Evolutionary conservation across 1,140 invertebrate species (phyloP), one percentile per base, ranked within the genome.

Genomic region (Atta colombica): DNA sequence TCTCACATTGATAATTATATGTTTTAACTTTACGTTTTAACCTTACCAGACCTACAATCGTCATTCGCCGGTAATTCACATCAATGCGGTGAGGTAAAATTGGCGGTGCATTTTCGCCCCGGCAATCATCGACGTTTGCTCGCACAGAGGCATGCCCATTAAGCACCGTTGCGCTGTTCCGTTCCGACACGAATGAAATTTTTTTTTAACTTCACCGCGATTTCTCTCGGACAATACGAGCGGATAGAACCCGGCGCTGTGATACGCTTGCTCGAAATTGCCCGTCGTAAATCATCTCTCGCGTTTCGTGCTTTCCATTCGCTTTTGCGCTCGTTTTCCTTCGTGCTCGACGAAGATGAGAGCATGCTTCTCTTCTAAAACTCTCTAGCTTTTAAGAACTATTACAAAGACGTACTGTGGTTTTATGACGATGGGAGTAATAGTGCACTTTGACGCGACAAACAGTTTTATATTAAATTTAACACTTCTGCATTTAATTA

Each of bases 241-340:
- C 21, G 49, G 10, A 16, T 55, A 12, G 14, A 77, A 85, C 31
- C 16, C 31, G 35, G 21, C 16, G 49, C 21, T 35, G 61, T 66
- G 35, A 85, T 65, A 66, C 31, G 49, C 45, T 18, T 16, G 28
- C 31, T 85, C 51, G 25, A 58, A 86, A 86, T 86, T 86, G 65
- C 49, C 18, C 28, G 35, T 86, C 85, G 77, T 87, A 85, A 74
- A 80, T 66, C 72, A 82, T 90, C 80, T 69, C 12, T 6, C 72
- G 68, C 68, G 35, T 84, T 89, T 87, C 63, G 45, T 74, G 77
- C 65, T 87, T 81, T 75, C 68, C 61, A 85, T 55, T 74, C 55
- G 51, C 72, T 87, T 85, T 89, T 77, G 60, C 58, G 84, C 71
- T 81, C 63, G 74, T 68, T 88, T 86, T 75, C 58, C 12, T 51